Conservation (phyloP, 1,140 invertebrate genomes). For the Xylocopa sonorina region DNA sequence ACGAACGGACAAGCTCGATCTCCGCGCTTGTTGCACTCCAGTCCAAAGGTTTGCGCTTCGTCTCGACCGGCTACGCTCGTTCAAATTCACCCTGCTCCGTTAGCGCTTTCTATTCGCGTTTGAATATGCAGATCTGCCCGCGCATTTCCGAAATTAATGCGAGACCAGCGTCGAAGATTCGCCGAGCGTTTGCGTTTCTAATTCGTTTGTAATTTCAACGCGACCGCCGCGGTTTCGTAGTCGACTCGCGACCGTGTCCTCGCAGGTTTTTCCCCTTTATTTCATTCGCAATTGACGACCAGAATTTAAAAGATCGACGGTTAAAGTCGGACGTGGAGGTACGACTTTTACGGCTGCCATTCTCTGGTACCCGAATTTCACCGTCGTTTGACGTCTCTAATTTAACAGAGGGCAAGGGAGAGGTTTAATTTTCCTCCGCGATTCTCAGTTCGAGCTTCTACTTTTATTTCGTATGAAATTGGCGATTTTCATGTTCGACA, state of each 20-base stretch:
- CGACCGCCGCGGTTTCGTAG: not conserved
- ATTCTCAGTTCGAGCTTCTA: not conserved
- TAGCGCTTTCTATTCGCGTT: not conserved
- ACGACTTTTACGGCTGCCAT: not conserved
- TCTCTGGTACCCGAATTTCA: constrained; percentile 4
- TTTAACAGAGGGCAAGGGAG: not conserved
- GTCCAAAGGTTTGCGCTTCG: not conserved
- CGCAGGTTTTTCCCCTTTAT: no score
- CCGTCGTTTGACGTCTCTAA: not conserved
- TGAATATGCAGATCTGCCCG: not conserved
- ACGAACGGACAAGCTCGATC: not conserved
- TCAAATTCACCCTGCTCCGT: not conserved
- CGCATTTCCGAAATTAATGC: not conserved
- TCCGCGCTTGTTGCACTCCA: not conserved
- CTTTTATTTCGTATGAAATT: not conserved
- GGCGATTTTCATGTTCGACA: not conserved
- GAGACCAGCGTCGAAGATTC: not conserved
- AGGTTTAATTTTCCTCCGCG: not conserved
- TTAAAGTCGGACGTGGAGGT: not conserved
- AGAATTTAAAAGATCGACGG: not conserved
- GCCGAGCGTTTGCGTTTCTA: not conserved
- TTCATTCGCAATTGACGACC: not conserved
- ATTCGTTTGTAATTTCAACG: not conserved
- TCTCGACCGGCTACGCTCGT: no score
- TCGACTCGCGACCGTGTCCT: not conserved